A percentile compares a stretch with the other conserved stretches of the same genome.
phyloP scores from a whole-genome alignment of 2,113 vertebrate genomes.

The Misgurnus anguillicaudatus region DNA sequence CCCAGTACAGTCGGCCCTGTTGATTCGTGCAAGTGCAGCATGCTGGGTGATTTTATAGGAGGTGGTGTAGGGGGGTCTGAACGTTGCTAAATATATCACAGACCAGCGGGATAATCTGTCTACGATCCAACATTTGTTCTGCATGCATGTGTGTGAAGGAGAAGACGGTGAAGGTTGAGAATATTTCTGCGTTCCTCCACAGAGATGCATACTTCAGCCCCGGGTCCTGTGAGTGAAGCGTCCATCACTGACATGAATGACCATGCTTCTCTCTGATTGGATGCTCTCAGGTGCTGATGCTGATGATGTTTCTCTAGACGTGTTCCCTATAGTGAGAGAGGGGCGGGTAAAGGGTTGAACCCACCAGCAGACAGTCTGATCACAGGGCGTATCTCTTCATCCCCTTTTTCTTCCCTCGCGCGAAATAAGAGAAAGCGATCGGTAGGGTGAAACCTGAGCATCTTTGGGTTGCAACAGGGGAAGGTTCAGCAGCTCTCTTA shows the following conservation, averaged over 20 bases:
- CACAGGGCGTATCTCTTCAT: slow-evolving; percentile 48
- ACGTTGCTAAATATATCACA: slow-evolving; percentile 51
- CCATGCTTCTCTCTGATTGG: slow-evolving; percentile 43
- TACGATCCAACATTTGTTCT: slow-evolving; percentile 22
- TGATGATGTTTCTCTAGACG: slow-evolving; percentile 48
- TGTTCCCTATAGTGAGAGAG: slow-evolving; percentile 54
- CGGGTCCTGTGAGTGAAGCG: neutral
- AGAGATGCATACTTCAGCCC: neutral
- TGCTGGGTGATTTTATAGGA: slow-evolving; percentile 37
- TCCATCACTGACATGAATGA: slow-evolving; percentile 42
- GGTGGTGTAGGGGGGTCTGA: slow-evolving; percentile 34
- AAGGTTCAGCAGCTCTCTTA: slow-evolving; percentile 47
- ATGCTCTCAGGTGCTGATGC: slow-evolving; percentile 54
- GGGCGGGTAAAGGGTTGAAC: slow-evolving; percentile 46
- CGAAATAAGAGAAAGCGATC: slow-evolving; percentile 60
- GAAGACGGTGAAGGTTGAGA: neutral
- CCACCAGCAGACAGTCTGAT: slow-evolving; percentile 49
- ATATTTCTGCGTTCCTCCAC: slow-evolving; percentile 3
- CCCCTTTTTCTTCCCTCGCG: slow-evolving; percentile 60
- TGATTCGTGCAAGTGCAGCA: slow-evolving; percentile 34
- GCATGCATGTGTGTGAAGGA: slow-evolving; percentile 1
- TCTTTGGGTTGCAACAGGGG: slow-evolving; percentile 59
- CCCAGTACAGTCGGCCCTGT: slow-evolving; percentile 7
- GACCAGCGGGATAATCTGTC: slow-evolving; percentile 42
- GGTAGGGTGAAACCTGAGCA: slow-evolving; percentile 69